Evolutionary conservation across 1,140 invertebrate species (phyloP).

Genomic region (Sinella curviseta): DNA sequence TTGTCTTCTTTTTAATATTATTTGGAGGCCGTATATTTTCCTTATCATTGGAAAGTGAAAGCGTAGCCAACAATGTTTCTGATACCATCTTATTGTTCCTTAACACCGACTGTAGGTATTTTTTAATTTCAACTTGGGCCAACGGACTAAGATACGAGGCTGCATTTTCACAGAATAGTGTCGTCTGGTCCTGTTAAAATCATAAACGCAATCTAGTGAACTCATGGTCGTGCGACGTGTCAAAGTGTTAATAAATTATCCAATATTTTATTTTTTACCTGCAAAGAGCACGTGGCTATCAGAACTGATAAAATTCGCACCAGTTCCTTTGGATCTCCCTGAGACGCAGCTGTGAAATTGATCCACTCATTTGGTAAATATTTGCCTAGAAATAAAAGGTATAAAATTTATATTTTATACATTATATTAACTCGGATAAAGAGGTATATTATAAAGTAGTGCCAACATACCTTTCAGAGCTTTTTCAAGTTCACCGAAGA

Average conservation of each 20-base stretch:
- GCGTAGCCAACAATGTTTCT: not conserved
- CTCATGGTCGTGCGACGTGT: no score
- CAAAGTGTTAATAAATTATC: no score
- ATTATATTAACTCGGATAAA: not conserved
- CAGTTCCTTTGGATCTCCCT: not conserved
- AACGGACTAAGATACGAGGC: not conserved
- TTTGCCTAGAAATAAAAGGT: not conserved
- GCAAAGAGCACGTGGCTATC: not conserved
- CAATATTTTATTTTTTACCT: no score
- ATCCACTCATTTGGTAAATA: not conserved
- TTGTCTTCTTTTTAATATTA: not conserved
- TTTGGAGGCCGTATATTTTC: not conserved
- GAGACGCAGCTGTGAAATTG: not conserved
- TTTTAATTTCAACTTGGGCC: not conserved
- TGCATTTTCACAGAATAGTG: not conserved
- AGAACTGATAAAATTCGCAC: constrained; percentile 15
- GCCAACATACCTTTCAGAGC: not conserved
- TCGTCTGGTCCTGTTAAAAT: not conserved
- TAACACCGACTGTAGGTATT: not conserved
- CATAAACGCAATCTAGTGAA: no score
- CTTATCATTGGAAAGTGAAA: no score
- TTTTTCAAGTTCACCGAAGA: not conserved
- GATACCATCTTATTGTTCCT: not conserved
- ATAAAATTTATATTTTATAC: not conserved
- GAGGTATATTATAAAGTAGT: not conserved